Evolutionary conservation across 2,113 vertebrate species (phyloP).

Genomic region (Mobula birostris): DNA sequence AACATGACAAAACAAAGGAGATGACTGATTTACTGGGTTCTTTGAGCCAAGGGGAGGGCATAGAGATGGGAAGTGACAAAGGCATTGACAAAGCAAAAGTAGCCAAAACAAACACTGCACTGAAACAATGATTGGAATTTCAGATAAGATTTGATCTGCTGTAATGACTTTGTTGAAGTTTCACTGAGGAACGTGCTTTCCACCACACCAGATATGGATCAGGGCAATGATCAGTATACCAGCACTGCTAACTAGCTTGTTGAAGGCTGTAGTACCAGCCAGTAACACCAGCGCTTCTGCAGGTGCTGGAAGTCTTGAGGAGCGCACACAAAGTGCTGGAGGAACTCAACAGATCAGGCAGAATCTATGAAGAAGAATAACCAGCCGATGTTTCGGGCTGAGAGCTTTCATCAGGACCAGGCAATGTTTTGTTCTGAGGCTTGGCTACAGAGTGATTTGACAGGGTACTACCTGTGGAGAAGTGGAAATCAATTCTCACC

Average conservation of each 20-base stretch:
- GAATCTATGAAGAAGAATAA: too few species aligned
- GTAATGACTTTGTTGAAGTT: background rate
- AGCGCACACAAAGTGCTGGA: too few species aligned
- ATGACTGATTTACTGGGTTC: background rate
- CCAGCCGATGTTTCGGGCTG: too few species aligned
- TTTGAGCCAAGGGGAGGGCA: background rate
- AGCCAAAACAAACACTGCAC: background rate
- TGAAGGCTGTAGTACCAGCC: background rate
- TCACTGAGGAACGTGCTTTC: background rate
- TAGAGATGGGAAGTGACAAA: background rate
- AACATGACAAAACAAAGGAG: background rate
- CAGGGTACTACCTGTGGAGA: background rate
- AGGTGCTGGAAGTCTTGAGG: too few species aligned
- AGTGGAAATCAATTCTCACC: background rate
- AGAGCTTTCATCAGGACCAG: too few species aligned
- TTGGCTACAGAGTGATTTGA: background rate
- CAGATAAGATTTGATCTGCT: constrained; percentile 7
- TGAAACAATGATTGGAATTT: constrained; percentile 1
- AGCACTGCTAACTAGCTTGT: background rate
- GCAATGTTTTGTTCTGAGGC: background rate
- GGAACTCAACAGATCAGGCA: too few species aligned
- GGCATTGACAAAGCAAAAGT: background rate
- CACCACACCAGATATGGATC: background rate
- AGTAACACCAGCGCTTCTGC: too few species aligned
- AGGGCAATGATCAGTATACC: background rate